Percentiles rank a stretch among this genome's conserved stretches.
Evolutionary conservation across 2,797 vertebrate genomes (phyloP).

Genomic region (Fistularia tabacaria): DNA sequence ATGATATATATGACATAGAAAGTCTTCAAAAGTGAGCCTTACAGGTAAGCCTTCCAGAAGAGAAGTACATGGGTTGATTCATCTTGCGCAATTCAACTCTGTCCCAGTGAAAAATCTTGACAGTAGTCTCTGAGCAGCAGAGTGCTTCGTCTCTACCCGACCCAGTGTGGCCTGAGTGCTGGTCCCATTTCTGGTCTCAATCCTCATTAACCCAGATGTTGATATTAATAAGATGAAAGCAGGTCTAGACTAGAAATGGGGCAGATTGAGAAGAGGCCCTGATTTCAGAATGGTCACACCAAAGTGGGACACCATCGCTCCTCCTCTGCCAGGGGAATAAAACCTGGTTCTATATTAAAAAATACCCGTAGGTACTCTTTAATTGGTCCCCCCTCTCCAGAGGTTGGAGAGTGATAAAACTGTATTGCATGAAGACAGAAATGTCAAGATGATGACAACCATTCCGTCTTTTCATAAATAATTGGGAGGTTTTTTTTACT

Average conservation of each 20-base stretch:
- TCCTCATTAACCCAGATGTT: constrained; percentile 83
- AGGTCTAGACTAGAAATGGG: constrained; percentile 74
- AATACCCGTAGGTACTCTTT: constrained; percentile 67
- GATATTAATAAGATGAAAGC: constrained; percentile 80
- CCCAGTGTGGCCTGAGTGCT: constrained; percentile 47
- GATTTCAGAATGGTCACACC: constrained; percentile 70
- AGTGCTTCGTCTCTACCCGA: constrained; percentile 33
- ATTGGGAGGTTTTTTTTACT: constrained; percentile 4
- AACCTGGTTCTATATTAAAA: constrained; percentile 68
- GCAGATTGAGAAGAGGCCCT: constrained; percentile 62
- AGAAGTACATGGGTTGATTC: no score
- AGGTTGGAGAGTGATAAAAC: constrained; percentile 50
- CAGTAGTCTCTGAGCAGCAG: constrained; percentile 25
- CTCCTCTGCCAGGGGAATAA: constrained; percentile 60
- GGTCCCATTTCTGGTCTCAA: constrained; percentile 72
- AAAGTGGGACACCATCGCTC: constrained; percentile 73
- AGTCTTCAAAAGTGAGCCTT: no score
- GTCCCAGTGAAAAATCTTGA: constrained; percentile 2
- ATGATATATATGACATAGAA: no score
- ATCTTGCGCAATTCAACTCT: no score
- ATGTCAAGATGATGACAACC: constrained; percentile 21
- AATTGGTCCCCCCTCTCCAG: constrained; percentile 70
- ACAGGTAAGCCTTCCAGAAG: no score
- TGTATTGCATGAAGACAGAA: constrained; percentile 24
- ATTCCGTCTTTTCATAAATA: no score